Conservation (phyloP, 2,797 vertebrate genomes). For the Malacoctenus gilli region DNA sequence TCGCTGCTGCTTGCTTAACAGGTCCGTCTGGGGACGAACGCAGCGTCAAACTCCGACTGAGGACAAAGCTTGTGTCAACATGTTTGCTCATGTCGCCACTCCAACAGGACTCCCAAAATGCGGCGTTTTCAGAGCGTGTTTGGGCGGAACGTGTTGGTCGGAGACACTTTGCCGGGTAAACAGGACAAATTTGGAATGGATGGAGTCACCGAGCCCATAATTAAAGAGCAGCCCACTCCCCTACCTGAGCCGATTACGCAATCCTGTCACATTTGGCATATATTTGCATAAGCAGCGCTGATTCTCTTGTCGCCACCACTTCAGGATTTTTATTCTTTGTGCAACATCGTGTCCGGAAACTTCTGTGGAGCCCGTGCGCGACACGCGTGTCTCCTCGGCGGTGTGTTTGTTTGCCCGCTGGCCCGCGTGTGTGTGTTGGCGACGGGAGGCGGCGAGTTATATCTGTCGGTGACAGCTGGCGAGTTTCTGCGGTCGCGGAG, state of each 20-base stretch:
- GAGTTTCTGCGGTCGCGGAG: constrained; percentile 38
- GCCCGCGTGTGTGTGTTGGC: constrained; percentile 5
- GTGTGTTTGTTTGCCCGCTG: not conserved
- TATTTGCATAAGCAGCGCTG: not conserved
- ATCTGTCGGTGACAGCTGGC: constrained; percentile 61
- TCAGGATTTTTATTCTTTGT: not conserved
- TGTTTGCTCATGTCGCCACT: no score
- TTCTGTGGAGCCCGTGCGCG: constrained; percentile 1
- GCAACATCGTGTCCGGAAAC: not conserved
- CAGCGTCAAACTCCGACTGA: no score
- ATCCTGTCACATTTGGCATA: not conserved
- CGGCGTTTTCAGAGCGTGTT: not conserved
- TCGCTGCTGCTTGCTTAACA: no score
- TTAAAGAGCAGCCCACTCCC: not conserved
- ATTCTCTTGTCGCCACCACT: not conserved
- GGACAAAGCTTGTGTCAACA: no score
- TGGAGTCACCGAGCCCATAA: constrained; percentile 5
- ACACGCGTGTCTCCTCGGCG: not conserved
- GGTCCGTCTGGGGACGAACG: no score
- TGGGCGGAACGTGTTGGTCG: not conserved
- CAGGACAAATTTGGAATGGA: constrained; percentile 6
- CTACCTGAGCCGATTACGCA: constrained; percentile 4
- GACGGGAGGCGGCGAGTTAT: constrained; percentile 18
- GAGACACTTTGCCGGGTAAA: not conserved
- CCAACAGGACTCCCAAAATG: no score